A percentile compares a stretch with the other conserved stretches of the same genome.
Evolutionary conservation across 2,113 vertebrate species (phyloP).

Genomic region (Heptranchias perlo): DNA sequence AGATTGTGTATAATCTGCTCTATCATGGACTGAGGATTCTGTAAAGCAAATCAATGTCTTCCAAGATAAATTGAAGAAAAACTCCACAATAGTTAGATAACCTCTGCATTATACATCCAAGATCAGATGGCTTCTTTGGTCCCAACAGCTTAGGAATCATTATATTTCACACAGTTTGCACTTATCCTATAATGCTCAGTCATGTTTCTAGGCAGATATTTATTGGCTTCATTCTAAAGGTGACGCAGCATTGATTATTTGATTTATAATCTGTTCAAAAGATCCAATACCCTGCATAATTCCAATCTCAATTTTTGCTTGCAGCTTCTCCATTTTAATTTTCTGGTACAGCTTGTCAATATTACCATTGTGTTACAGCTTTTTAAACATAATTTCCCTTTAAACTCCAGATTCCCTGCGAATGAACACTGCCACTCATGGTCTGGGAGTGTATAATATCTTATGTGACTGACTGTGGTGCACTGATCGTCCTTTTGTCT

Average conservation of each 20-base stretch:
- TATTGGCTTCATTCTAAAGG: neutral
- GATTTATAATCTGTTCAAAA: neutral
- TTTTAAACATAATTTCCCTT: neutral
- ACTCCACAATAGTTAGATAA: too few species aligned
- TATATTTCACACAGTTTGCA: neutral
- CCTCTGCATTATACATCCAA: too few species aligned
- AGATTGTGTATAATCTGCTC: too few species aligned
- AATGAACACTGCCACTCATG: too few species aligned
- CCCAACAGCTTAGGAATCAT: too few species aligned
- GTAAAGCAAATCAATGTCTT: too few species aligned
- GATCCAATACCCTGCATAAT: neutral
- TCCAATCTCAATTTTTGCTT: neutral
- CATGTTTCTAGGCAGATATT: neutral
- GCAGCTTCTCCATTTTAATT: neutral
- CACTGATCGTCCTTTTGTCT: too few species aligned
- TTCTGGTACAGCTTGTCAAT: neutral
- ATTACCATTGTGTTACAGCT: neutral
- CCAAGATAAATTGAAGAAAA: too few species aligned
- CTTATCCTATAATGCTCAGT: neutral
- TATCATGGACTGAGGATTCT: too few species aligned
- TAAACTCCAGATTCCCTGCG: neutral
- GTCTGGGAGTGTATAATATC: too few species aligned
- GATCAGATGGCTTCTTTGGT: too few species aligned
- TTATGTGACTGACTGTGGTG: too few species aligned
- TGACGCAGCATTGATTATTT: neutral